Base-by-base conservation (phyloP, 2,113 vertebrate species). In the Maylandia zebra region DNA sequence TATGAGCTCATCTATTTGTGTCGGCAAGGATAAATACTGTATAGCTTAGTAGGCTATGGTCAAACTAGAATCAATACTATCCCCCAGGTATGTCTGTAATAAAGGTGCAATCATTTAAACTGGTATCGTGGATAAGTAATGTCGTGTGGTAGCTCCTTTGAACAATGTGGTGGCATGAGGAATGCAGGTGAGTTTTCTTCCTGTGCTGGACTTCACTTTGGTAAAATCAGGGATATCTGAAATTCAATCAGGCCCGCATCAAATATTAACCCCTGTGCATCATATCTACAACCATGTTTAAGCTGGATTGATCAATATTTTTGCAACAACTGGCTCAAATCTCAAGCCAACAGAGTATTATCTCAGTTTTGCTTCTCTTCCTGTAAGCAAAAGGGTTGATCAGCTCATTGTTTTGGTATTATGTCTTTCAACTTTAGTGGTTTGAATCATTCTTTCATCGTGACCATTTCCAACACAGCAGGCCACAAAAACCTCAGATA, bases 1-100 rank as follows among this genome's bases (percentile, higher is more conserved):
- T 27, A 84, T 89, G 19, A 89, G 82, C 91, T 95, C 90, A 93
- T 92, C 71, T 90, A 85, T 90, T 93, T 90, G 84, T 89, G 91
- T 91, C 81, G 78, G 41, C 38, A 38, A 84, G 90, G 83, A 57
- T 93, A 90, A 94, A 92, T 90, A 85, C 56, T 91, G 64, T 84
- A 91, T 93, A 56, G 84, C 34, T 82, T 14, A 55, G 87, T 59
- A 66, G 45, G 79, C 66, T 87, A 66, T 84, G 85, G 87, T 91
- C 79, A 76, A 91, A 87, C 74, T 84, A 19, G 45, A 88, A 88
- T 95, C 91, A 91, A 93, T 94, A 90, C 19, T 79, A 66, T 86
- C 89, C 89, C 78, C 64, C 43, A 81, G 91, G 87, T 87, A 69
- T 84, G 66, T 88, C 76, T 86, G 17, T 89, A 92, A 92, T 88